Evolutionary conservation across 2,888 invertebrate species (phyloP).

Genomic region (Eupithecia tripunctaria): DNA sequence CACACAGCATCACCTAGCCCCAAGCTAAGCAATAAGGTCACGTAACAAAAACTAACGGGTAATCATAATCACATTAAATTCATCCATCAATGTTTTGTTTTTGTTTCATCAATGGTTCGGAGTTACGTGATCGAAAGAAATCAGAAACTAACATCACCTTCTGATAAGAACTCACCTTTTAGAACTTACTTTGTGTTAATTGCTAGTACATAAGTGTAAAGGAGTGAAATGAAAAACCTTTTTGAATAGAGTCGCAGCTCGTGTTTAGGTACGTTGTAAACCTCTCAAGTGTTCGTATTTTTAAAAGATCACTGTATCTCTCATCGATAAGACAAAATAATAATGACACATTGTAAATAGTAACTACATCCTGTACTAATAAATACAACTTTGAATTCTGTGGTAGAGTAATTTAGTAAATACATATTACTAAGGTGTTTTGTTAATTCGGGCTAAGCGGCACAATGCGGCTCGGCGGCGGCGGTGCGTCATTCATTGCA

Average conservation of each 20-base stretch:
- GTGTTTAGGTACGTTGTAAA: neutral
- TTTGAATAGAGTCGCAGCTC: neutral
- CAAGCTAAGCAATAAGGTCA: neutral
- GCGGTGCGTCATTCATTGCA: too few species aligned
- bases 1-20: too few species aligned
- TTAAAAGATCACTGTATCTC: neutral
- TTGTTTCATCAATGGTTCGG: too few species aligned
- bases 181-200: neutral
- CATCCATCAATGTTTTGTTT: neutral
- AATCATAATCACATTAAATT: too few species aligned
- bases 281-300: neutral
- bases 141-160: neutral
- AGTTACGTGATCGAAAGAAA: neutral
- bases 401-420: neutral
- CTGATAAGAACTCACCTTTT: too few species aligned
- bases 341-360: neutral
- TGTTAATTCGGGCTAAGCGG: neutral
- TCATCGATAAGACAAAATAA: neutral
- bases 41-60: neutral
- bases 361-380: too few species aligned
- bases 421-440: neutral
- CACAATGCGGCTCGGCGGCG: too few species aligned
- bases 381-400: too few species aligned
- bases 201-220: neutral
- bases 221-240: neutral